A percentile compares a stretch with the other conserved stretches of the same genome.
phyloP scores from a whole-genome alignment of 2,113 vertebrate genomes.

The Electrona antarctica region DNA sequence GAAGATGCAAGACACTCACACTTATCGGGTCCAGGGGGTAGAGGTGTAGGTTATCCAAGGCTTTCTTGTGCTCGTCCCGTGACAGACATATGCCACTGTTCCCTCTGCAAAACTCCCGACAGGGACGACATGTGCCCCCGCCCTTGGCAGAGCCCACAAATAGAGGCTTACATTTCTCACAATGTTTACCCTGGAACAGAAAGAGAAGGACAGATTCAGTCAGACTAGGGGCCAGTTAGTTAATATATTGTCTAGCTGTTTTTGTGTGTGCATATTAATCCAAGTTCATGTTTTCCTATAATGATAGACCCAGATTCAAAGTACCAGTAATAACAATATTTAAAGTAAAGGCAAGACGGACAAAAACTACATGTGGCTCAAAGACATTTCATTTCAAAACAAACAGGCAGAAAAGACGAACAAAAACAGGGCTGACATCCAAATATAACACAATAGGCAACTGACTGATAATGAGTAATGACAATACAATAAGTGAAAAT shows the following conservation, averaged over 20 bases:
- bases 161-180: conserved; percentile 90
- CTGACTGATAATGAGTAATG: too few species aligned
- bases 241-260: not conserved
- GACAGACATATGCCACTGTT: conserved; percentile 89
- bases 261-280: not conserved
- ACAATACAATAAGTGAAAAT: too few species aligned
- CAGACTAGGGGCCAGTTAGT: not conserved
- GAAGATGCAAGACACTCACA: conserved; percentile 63
- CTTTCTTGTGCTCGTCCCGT: conserved; percentile 82
- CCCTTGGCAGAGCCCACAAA: conserved; percentile 88
- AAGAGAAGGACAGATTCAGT: not conserved
- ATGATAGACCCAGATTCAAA: not conserved
- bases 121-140: conserved; percentile 87
- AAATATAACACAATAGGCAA: too few species aligned
- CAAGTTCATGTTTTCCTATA: not conserved
- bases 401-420: too few species aligned
- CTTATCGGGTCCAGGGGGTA: conserved; percentile 80
- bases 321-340: too few species aligned
- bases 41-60: conserved; percentile 76
- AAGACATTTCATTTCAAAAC: too few species aligned
- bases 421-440: too few species aligned
- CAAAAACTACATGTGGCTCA: too few species aligned
- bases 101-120: conserved; percentile 85
- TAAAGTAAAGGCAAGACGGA: too few species aligned
- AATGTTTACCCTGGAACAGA: conserved; percentile 83